Conservation (phyloP, 2,113 vertebrate species). For the Ploceus nigricollis region DNA sequence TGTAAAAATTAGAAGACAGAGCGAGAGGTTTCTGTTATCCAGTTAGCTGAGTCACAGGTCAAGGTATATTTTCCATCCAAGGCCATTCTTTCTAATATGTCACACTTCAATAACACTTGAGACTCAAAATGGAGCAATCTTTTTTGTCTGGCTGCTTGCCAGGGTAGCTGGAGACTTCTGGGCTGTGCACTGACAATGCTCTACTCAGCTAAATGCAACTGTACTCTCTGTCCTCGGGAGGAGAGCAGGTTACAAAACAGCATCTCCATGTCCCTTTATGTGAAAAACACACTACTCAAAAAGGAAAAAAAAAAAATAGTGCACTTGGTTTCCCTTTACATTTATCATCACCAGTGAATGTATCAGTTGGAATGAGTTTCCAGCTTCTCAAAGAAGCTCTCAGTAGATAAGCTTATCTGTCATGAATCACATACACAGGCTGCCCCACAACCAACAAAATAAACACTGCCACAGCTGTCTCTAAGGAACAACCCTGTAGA, state of each 20-base stretch:
- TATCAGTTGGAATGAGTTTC: not conserved
- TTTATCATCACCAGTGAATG: not conserved
- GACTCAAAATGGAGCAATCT: not conserved
- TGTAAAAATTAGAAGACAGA: not conserved
- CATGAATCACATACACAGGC: not conserved
- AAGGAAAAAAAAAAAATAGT: not conserved
- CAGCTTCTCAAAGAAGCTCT: not conserved
- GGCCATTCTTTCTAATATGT: not conserved
- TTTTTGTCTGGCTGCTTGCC: not conserved
- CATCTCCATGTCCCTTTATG: not conserved
- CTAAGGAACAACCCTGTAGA: not conserved
- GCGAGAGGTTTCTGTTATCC: not conserved
- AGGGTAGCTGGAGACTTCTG: constrained; percentile 2
- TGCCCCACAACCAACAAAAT: not conserved
- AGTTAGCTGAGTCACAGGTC: constrained; percentile 1
- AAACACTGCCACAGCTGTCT: not conserved
- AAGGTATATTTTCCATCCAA: not conserved
- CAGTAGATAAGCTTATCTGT: not conserved
- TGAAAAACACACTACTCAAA: not conserved
- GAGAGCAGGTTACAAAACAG: not conserved
- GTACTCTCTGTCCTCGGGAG: not conserved
- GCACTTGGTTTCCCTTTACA: not conserved
- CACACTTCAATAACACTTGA: not conserved
- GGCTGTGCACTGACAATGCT: not conserved
- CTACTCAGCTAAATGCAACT: not conserved